phyloP scores from a whole-genome alignment of 2,113 vertebrate genomes.

The Ariopsis seemanni region DNA sequence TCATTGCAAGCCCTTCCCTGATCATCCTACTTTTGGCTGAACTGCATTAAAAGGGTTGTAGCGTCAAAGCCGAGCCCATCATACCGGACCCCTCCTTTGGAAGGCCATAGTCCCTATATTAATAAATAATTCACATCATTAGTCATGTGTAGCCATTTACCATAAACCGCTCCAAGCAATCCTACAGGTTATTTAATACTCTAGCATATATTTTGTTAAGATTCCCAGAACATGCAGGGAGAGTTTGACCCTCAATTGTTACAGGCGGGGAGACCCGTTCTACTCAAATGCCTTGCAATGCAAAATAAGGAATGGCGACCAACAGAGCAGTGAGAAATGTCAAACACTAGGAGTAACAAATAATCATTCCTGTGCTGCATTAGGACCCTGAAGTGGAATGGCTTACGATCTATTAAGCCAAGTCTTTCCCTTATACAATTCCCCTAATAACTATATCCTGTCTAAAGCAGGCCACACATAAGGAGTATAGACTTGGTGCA shows the following conservation, averaged over 20 bases:
- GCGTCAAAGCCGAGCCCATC: neutral
- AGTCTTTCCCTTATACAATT: slow-evolving; percentile 25
- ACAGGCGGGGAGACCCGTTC: neutral
- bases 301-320: slow-evolving; percentile 28
- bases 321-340: slow-evolving; percentile 3
- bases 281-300: neutral
- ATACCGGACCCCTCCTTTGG: neutral
- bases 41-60: neutral
- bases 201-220: neutral
- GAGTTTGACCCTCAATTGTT: neutral
- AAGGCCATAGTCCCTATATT: too few relatives aligned
- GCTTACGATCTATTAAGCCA: slow-evolving; percentile 15
- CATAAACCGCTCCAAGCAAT: neutral
- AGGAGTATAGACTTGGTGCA: slow-evolving; percentile 32
- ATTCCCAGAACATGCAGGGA: neutral
- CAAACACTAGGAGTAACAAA: neutral
- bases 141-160: neutral
- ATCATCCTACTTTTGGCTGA: neutral
- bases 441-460: slow-evolving; percentile 13
- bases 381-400: slow-evolving; percentile 14
- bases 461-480: slow-evolving; percentile 17
- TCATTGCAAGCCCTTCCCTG: too few relatives aligned
- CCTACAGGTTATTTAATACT: slow-evolving; percentile 14
- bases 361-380: slow-evolving; percentile 21
- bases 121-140: neutral